Evolutionary conservation across 2,113 vertebrate genomes (phyloP).

Genomic region (Phasianus colchicus): DNA sequence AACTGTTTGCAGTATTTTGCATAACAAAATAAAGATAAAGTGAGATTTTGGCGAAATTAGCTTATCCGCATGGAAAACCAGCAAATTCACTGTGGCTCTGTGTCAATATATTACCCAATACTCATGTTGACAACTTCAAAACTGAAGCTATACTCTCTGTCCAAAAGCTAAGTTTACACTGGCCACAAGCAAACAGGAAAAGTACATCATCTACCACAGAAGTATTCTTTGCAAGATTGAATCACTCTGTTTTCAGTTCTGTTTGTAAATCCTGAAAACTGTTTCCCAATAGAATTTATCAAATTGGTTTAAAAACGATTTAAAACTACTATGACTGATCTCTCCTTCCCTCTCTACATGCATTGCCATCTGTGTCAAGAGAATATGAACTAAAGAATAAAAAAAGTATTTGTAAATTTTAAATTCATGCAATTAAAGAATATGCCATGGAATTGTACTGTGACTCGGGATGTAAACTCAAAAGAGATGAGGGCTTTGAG

Average conservation of each 20-base stretch:
- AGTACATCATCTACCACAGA: constrained; percentile 35
- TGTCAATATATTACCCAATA: constrained; percentile 44
- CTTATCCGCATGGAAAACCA: neutral
- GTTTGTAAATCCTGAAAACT: neutral
- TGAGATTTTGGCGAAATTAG: neutral
- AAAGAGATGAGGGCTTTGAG: neutral
- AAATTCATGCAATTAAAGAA: neutral
- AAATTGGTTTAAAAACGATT: neutral
- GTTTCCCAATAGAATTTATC: neutral
- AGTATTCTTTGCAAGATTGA: constrained; percentile 15
- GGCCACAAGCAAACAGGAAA: constrained; percentile 57
- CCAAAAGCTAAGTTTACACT: constrained; percentile 55
- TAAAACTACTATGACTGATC: neutral
- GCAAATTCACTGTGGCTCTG: constrained; percentile 8
- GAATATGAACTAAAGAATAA: neutral
- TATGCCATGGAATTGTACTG: neutral
- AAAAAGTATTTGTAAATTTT: neutral
- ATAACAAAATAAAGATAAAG: neutral
- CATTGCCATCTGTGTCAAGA: neutral
- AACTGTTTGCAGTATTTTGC: neutral
- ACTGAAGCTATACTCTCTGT: constrained; percentile 28
- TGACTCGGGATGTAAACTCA: neutral
- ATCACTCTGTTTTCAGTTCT: neutral
- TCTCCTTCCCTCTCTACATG: neutral
- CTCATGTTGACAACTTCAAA: constrained; percentile 32